Conservation (phyloP, 2,797 vertebrate species). For the Acomys russatus region DNA sequence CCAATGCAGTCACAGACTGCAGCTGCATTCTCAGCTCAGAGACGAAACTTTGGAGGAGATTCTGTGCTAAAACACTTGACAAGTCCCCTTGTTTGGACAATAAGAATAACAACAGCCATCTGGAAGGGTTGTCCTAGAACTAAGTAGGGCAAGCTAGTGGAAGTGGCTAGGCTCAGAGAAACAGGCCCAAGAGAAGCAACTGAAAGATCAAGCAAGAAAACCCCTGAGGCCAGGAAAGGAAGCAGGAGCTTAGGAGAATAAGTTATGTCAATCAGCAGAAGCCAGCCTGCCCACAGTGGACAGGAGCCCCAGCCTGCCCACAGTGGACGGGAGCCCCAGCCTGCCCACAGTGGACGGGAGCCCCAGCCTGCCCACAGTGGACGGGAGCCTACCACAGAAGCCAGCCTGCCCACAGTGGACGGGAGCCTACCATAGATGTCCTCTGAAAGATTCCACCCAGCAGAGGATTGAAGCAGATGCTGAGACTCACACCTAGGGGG, state of each 20-base stretch:
- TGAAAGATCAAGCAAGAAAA: constrained; percentile 51
- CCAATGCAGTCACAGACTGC: background rate
- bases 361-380: too few relatives aligned
- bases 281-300: background rate
- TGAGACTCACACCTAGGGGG: too few relatives aligned
- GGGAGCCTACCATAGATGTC: too few relatives aligned
- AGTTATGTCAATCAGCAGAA: background rate
- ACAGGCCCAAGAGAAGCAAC: background rate
- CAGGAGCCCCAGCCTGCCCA: too few relatives aligned
- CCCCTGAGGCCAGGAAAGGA: background rate
- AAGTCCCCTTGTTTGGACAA: background rate
- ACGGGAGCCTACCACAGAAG: too few relatives aligned
- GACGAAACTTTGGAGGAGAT: background rate
- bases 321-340: too few relatives aligned
- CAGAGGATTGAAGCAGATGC: too few relatives aligned
- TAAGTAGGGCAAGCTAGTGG: background rate
- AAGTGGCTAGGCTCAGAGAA: constrained; percentile 36
- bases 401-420: too few relatives aligned
- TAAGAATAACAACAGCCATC: background rate
- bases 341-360: too few relatives aligned
- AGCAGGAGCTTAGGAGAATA: background rate
- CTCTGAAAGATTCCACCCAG: too few relatives aligned
- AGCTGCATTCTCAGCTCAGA: background rate
- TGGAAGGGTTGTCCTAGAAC: background rate
- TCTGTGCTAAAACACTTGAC: background rate